These are phyloP conservation scores for Hucho hucho DNA, from an alignment of 2,113 vertebrate species.

Conservation along the genomic window DNA sequence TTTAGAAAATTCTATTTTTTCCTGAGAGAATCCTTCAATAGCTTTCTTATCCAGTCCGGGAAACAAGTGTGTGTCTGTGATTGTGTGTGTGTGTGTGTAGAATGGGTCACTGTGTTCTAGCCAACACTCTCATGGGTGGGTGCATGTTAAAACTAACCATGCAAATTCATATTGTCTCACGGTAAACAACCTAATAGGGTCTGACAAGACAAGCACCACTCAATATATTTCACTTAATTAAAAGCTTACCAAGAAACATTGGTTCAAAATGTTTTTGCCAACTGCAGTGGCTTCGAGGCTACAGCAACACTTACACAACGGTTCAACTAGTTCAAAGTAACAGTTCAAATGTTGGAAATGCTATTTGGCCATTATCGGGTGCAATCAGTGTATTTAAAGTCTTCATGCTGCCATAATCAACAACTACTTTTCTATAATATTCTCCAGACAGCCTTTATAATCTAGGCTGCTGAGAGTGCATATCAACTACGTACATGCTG, in stretches of 20 bases:
- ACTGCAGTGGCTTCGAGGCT: constrained; percentile 20
- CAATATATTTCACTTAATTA: constrained; percentile 60
- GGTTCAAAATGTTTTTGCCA: constrained; percentile 21
- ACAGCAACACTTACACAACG: background rate
- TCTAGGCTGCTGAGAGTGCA: constrained; percentile 58
- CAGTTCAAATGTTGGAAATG: constrained; percentile 37
- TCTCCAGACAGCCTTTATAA: constrained; percentile 10
- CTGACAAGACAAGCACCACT: constrained; percentile 28
- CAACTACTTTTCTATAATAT: constrained; percentile 4
- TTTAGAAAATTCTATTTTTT: constrained; percentile 70
- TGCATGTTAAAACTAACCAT: constrained; percentile 24
- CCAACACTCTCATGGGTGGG: constrained; percentile 59
- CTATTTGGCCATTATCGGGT: constrained; percentile 35
- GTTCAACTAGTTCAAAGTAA: constrained; percentile 25
- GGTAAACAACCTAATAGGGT: constrained; percentile 27
- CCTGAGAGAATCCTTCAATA: constrained; percentile 82
- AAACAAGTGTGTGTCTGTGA: constrained; percentile 54
- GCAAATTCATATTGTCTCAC: constrained; percentile 20
- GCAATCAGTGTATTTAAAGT: constrained; percentile 20
- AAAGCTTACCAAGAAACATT: constrained; percentile 17
- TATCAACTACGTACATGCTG: constrained; percentile 52
- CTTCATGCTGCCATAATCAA: constrained; percentile 10
- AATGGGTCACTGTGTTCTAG: constrained; percentile 20
- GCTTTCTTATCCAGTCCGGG: constrained; percentile 71
- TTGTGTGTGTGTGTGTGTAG: constrained; percentile 24